Base-by-base conservation (phyloP, 2,113 vertebrate genomes). In the Geothlypis trichas region DNA sequence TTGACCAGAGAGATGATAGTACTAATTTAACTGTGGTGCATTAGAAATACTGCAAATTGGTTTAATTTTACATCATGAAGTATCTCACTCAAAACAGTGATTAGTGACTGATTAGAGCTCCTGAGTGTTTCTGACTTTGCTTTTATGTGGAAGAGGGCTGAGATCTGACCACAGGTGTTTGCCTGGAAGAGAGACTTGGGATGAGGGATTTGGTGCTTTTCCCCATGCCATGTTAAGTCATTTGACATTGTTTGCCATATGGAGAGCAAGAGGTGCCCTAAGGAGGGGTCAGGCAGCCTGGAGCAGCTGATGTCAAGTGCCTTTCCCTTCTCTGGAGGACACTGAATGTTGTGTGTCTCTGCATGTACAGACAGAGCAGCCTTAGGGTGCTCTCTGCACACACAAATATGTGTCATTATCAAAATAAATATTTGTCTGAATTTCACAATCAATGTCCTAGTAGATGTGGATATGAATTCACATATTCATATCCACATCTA, bases 11-110 rank as follows among this genome's bases (percentile, higher is more conserved):
- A 95, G 93, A 87, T 87, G 21, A 94, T 96, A 94, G 79, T 96
- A 79, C 69, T 95, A 97, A 96, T 97, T 97, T 94, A 97, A 95
- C 49, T 15, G 4, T 91, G 81, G 86, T 94, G 90, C 44, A 80
- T 89, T 96, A 92, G 66, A 79, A 80, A 92, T 74, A 46, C 66
- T 96, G 74, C 78, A 95, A 80, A 94, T 77, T 23, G 57, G 16
- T 95, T 97, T 96, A 46, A 83, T 95, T 97, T 95, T 93, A 83
- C 61, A 49, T 86, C 52, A n/a, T 63, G 35, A 83, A 35, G 7
- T 68, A 22, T 37, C 74, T 44, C 21, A 71, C 52, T 44, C 52
- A 68, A 75, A 85, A 65, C 8, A n/a, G 35, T 8, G 86, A 75
- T 65, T 35, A 57, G 66, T 46, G 57, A 61, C 71, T 94, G 73